Conservation (phyloP, 1,140 invertebrate genomes). For the Drosophila mauritiana region DNA sequence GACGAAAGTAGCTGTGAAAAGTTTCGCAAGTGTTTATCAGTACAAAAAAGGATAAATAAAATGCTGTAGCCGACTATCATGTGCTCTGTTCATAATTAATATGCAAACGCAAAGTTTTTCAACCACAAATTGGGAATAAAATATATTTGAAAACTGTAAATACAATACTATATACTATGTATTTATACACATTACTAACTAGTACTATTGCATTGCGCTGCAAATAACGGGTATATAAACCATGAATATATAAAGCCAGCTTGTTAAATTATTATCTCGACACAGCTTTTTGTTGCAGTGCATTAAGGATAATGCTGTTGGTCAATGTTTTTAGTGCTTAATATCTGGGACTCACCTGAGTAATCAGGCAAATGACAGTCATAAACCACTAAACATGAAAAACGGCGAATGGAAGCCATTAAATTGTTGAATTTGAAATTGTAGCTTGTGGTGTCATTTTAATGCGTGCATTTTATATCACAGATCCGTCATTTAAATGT, state of each 20-base stretch:
- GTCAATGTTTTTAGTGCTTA: conserved; percentile 15
- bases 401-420: not conserved
- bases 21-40: not conserved
- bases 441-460: not conserved
- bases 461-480: not conserved
- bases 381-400: conserved; percentile 13
- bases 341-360: conserved; percentile 9
- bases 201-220: too few relatives aligned
- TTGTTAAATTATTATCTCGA: conserved; percentile 20
- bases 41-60: too few relatives aligned
- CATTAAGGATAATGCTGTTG: conserved; percentile 28
- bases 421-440: not conserved
- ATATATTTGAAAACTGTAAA: too few relatives aligned
- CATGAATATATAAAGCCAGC: conserved; percentile 24
- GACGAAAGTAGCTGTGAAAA: conserved; percentile 1
- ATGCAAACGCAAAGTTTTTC: too few relatives aligned
- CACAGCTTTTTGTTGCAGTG: not conserved
- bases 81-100: too few relatives aligned
- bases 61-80: too few relatives aligned
- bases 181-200: too few relatives aligned
- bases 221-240: not conserved
- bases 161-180: too few relatives aligned
- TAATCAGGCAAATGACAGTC: not conserved
- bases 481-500: not conserved
- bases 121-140: too few relatives aligned